Evolutionary conservation across 2,113 vertebrate species (phyloP).

Genomic region (Myanophis thanlyinensis): DNA sequence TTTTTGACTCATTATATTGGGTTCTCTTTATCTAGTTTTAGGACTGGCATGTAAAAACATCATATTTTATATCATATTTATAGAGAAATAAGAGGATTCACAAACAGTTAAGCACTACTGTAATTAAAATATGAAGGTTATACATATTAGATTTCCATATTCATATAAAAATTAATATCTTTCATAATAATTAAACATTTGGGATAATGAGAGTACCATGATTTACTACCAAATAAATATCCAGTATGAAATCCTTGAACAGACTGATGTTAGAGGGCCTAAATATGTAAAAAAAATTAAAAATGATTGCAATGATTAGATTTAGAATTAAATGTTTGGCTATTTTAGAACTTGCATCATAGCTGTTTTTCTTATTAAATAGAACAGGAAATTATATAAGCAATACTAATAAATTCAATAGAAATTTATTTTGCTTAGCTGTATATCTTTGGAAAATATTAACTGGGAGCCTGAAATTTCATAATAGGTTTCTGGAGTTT

Average conservation of each 20-base stretch:
- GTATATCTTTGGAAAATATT: neutral
- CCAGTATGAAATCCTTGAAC: neutral
- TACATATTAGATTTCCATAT: neutral
- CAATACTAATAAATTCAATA: neutral
- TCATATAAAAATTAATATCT: neutral
- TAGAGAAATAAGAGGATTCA: neutral
- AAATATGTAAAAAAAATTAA: neutral
- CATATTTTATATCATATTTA: neutral
- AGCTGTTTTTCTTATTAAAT: neutral
- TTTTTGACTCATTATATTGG: neutral
- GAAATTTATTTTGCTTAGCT: neutral
- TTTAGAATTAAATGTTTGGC: neutral
- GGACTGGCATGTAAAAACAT: neutral
- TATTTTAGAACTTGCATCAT: neutral
- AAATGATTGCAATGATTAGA: neutral
- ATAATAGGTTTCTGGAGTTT: neutral
- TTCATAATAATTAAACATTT: neutral
- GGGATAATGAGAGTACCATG: neutral
- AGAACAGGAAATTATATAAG: neutral
- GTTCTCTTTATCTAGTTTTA: neutral
- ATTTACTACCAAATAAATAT: neutral
- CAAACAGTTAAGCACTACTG: neutral
- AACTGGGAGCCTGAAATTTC: neutral
- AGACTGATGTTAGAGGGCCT: neutral
- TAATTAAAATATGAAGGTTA: neutral